Evolutionary conservation across 2,888 invertebrate species (phyloP), one percentile per base, ranked within the genome.

Genomic region (Strigamia transsilvanica): DNA sequence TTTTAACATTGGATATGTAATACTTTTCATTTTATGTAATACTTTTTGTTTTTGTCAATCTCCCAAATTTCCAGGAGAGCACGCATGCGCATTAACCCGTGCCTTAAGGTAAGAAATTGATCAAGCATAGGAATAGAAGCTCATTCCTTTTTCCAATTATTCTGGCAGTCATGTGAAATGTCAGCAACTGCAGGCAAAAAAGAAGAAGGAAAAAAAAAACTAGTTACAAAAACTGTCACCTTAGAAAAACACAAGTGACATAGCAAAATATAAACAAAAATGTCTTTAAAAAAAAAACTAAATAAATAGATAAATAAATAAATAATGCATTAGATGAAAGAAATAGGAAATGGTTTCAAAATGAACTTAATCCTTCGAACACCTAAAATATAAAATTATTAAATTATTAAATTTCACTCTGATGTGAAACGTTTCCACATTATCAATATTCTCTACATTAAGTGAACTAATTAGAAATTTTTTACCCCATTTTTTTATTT

Each of bases 91-190:
- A 73, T 23, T 73, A 73, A 73, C 13, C 27, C 73, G 32, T 27
- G 73, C 73, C 73, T 73, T 73, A 73, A 73, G 73, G 73, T 73
- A 73, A 73, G 32, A 73, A 73, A 73, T 73, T 73, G 73, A 73
- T 73, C 73, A 73, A 73, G 73, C 73, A 73, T 73, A 27, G 73
- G 73, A 27, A 73, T 73, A 73, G 73, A 73, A 73, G 32, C 73
- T 73, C 73, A 73, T 73, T 73, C 73, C 73, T 27, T 27, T 73
- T 73, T 73, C 73, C 73, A 73, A 73, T 73, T 73, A 73, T 73
- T 73, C 73, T 73, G 32, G 73, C 73, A 73, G 73, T n/a, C 73
- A 73, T 27, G 73, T 73, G 73, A 73, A 32, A 73, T 27, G 32
- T 73, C 73, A 73, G 73, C 32, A 73, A 73, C 73, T 32, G 56